Percentiles rank a stretch among this genome's conserved stretches.
Conservation (phyloP, 2,797 vertebrate species). For the Gastrophryne carolinensis region DNA sequence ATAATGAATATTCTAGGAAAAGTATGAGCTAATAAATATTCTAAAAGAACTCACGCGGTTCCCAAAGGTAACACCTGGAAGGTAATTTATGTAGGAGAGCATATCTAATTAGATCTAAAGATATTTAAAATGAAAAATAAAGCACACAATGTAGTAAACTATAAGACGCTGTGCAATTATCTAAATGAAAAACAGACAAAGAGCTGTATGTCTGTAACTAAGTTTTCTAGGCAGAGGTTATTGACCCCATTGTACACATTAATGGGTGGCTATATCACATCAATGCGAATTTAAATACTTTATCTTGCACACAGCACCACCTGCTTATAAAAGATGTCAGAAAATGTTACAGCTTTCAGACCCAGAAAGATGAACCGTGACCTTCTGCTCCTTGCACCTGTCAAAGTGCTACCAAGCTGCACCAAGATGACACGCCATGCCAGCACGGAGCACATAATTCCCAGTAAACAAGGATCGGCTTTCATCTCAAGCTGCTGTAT, state of each 20-base stretch:
- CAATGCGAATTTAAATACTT: background rate
- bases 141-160: background rate
- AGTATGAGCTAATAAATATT: background rate
- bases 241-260: background rate
- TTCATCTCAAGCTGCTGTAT: conserved; percentile 23
- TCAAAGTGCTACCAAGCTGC: background rate
- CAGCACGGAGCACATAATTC: background rate
- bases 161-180: background rate
- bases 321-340: background rate
- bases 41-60: background rate
- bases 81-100: background rate
- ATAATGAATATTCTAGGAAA: background rate
- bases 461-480: background rate
- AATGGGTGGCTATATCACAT: background rate
- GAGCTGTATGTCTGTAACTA: background rate
- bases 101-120: background rate
- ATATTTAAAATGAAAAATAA: background rate
- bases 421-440: conserved; percentile 10
- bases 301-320: background rate
- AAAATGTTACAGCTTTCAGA: conserved; percentile 32
- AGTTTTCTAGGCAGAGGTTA: background rate
- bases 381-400: background rate
- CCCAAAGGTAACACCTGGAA: background rate
- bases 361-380: background rate
- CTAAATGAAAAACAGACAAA: background rate